Percentiles rank a stretch among this genome's conserved stretches.
Conservation (phyloP, 2,113 vertebrate species). For the Oryzias celebensis region DNA sequence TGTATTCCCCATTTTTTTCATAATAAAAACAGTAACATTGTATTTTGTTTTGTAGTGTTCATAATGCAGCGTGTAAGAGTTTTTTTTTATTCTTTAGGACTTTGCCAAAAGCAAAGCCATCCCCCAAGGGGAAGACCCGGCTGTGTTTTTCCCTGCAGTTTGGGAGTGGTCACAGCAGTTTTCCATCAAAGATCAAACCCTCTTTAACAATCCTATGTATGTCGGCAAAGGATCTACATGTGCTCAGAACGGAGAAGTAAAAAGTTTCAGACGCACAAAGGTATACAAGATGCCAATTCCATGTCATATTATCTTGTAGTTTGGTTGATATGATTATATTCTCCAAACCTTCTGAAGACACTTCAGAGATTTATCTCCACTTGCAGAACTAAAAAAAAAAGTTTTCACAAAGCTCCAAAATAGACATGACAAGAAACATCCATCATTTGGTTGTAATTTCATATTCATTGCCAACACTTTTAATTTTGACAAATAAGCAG, state of each 20-base stretch:
- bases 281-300: constrained; percentile 64
- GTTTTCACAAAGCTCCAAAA: no score
- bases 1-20: no score
- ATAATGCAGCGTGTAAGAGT: background rate
- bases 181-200: constrained; percentile 83
- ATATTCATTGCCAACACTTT: no score
- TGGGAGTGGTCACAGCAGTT: constrained; percentile 98
- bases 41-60: constrained; percentile 1
- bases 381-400: no score
- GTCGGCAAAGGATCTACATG: constrained; percentile 85
- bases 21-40: no score
- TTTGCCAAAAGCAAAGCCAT: constrained; percentile 93
- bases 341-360: no score
- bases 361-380: no score
- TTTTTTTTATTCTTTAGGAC: constrained; percentile 79
- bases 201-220: constrained; percentile 95
- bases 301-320: background rate
- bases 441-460: no score
- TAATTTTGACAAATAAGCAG: no score
- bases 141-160: constrained; percentile 87
- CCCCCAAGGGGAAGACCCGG: constrained; percentile 85
- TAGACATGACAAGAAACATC: no score
- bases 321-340: background rate
- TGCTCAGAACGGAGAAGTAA: constrained; percentile 84
- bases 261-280: constrained; percentile 87